These are phyloP conservation scores for Nycticryphes semicollaris DNA, from an alignment of 2,113 vertebrate species.

Conservation along the genomic window DNA sequence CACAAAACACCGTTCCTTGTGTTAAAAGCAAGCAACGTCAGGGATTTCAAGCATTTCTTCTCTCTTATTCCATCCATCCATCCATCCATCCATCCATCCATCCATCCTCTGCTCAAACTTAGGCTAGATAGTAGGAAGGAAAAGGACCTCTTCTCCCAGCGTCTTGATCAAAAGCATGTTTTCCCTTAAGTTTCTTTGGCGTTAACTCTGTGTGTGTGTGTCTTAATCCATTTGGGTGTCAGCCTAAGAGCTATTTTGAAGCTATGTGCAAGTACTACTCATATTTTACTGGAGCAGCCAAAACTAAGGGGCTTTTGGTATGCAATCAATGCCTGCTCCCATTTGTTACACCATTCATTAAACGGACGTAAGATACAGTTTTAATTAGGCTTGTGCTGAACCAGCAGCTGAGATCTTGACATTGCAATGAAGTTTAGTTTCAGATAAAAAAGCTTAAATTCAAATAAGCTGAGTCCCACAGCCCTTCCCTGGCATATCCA, in stretches of 20 bases:
- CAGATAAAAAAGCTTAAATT: not conserved
- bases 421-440: not conserved
- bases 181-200: not conserved
- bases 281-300: not conserved
- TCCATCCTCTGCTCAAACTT: not conserved
- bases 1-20: not conserved
- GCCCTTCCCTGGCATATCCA: not conserved
- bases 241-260: not conserved
- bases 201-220: not conserved
- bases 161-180: not conserved
- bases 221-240: not conserved
- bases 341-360: conserved; percentile 9
- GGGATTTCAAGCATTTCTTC: not conserved
- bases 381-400: conserved; percentile 42
- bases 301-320: not conserved
- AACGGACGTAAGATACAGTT: not conserved
- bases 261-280: not conserved
- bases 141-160: not conserved
- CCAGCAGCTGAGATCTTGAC: not conserved
- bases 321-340: not conserved
- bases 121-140: not conserved
- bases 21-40: not conserved
- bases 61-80: not conserved
- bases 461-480: not conserved
- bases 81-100: not conserved